A percentile compares a stretch with the other conserved stretches of the same genome.
Evolutionary conservation across 2,113 vertebrate genomes (phyloP).

Genomic region (Chaetops frenatus): DNA sequence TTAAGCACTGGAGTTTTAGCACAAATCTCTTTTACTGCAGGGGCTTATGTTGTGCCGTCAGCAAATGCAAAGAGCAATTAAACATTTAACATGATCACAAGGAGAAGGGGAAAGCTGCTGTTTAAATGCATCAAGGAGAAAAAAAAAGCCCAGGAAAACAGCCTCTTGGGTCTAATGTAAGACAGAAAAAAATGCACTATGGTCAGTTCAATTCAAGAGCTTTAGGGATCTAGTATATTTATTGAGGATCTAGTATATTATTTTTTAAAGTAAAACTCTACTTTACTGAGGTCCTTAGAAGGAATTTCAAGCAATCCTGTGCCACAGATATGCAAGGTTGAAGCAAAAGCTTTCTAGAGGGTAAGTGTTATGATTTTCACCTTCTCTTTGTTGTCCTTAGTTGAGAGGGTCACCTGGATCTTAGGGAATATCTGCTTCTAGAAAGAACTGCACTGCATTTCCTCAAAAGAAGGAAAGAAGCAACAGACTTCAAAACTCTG

Average conservation of each 20-base stretch:
- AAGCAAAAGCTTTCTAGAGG: background rate
- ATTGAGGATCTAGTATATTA: background rate
- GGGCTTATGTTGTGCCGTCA: conserved; percentile 39
- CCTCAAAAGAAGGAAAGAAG: background rate
- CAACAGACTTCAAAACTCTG: background rate
- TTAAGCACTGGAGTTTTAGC: conserved; percentile 52
- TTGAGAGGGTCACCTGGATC: background rate
- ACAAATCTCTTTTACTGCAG: conserved; percentile 61
- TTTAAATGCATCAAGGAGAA: background rate
- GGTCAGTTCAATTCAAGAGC: background rate
- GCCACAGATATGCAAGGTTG: background rate
- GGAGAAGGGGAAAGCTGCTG: background rate
- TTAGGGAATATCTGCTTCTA: background rate
- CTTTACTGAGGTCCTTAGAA: background rate
- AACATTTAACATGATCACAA: conserved; percentile 60
- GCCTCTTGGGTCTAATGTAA: background rate
- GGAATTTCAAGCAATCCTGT: background rate
- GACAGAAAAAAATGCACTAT: background rate
- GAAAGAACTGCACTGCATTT: background rate
- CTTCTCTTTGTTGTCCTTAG: background rate
- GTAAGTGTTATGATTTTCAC: background rate
- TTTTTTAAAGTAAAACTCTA: background rate
- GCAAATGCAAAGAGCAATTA: conserved; percentile 64
- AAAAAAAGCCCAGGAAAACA: background rate
- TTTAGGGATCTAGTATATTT: background rate